These are phyloP conservation scores for Rhabdornis inornatus DNA, from an alignment of 2,113 vertebrate genomes.

Conservation along the genomic window DNA sequence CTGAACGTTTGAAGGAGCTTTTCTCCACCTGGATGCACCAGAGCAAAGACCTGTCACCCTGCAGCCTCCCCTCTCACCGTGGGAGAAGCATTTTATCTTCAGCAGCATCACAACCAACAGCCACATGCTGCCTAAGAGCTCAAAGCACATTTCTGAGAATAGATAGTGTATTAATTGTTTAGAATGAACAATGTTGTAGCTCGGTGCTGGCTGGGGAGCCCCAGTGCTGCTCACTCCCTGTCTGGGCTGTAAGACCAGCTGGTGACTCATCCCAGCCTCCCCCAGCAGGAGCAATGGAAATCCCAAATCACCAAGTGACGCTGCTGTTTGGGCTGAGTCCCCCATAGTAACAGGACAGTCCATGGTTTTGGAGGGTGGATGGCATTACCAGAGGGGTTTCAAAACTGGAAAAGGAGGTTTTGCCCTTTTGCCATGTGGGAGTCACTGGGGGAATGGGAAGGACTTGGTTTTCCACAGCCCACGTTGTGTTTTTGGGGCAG, in stretches of 20 bases:
- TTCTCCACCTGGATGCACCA: background rate
- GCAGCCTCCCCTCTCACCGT: accelerated
- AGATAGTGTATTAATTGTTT: background rate
- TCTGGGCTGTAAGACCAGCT: background rate
- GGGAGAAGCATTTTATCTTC: background rate
- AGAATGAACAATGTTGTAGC: background rate
- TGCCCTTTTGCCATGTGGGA: background rate
- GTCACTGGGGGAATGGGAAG: accelerated
- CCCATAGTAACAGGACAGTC: background rate
- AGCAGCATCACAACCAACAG: accelerated
- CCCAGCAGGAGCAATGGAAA: background rate
- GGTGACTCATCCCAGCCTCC: slow-evolving; percentile 32
- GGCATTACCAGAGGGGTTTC: background rate
- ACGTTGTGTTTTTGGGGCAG: accelerated
- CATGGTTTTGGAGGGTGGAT: background rate
- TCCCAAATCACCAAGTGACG: background rate
- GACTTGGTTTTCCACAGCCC: background rate
- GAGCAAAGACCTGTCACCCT: background rate
- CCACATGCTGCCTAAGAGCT: accelerated
- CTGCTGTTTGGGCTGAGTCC: background rate
- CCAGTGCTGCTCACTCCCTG: background rate
- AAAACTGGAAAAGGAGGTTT: background rate
- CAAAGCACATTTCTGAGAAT: background rate
- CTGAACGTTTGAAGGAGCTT: background rate
- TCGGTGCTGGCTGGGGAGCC: background rate